Percentiles rank a stretch among this genome's conserved stretches.
Conservation (phyloP, 2,888 invertebrate species). For the Odontomyia ornata region DNA sequence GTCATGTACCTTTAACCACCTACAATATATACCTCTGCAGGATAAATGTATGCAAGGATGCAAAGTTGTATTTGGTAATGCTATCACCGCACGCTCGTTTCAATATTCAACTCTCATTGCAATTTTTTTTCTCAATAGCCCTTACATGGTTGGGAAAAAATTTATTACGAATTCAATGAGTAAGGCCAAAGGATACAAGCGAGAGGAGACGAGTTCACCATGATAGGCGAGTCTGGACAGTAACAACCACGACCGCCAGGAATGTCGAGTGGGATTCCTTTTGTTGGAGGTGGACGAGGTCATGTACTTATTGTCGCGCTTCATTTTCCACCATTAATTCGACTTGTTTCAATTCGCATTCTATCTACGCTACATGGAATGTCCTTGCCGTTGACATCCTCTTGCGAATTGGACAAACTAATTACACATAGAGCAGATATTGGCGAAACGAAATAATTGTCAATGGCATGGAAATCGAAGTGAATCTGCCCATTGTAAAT, state of each 20-base stretch:
- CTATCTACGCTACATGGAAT: neutral
- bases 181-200: no score
- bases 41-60: neutral
- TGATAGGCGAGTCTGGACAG: neutral
- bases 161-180: neutral
- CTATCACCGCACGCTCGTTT: neutral
- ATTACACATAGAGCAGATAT: conserved; percentile 6
- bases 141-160: neutral
- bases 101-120: neutral
- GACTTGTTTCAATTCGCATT: neutral
- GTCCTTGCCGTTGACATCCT: no score
- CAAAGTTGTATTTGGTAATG: neutral
- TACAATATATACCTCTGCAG: neutral
- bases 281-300: neutral
- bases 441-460: conserved; percentile 4
- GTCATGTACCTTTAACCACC: neutral
- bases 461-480: neutral
- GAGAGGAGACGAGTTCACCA: no score
- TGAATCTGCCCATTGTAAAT: conserved; percentile 2
- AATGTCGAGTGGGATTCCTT: neutral
- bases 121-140: neutral
- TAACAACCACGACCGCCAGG: neutral
- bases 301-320: neutral
- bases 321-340: conserved; percentile 1
- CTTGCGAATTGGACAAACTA: neutral